Evolutionary conservation across 2,888 invertebrate genomes (phyloP).

Genomic region (Magallana nippona): DNA sequence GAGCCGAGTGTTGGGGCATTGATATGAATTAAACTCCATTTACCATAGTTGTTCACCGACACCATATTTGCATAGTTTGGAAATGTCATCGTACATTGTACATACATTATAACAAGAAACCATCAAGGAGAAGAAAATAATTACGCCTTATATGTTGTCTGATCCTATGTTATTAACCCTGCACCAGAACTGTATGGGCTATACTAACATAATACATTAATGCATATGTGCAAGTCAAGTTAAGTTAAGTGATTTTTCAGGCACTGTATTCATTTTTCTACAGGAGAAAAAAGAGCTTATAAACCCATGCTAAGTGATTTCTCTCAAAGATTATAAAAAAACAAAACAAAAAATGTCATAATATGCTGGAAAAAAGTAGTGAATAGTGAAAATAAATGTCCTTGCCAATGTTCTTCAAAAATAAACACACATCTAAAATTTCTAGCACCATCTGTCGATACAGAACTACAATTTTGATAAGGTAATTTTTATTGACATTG

Average conservation of each 20-base stretch:
- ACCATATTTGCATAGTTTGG: too few species aligned
- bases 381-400: background rate
- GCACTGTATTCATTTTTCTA: background rate
- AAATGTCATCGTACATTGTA: background rate
- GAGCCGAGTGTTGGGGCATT: too few species aligned
- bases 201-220: too few species aligned
- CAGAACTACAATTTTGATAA: too few species aligned
- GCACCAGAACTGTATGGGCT: background rate
- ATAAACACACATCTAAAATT: too few species aligned
- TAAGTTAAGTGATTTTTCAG: background rate
- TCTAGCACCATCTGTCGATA: too few species aligned
- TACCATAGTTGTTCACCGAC: too few species aligned
- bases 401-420: background rate
- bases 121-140: too few species aligned
- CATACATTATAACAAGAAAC: background rate
- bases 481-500: too few species aligned
- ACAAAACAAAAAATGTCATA: background rate
- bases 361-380: background rate
- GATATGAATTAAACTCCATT: too few species aligned
- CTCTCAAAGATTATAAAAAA: background rate
- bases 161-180: background rate
- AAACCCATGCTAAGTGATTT: constrained; percentile 3
- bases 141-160: too few species aligned
- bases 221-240: background rate
- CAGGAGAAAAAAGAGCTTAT: background rate